Evolutionary conservation across 2,888 invertebrate genomes (phyloP), one percentile per base, ranked within the genome.

Genomic region (Agrochola macilenta): DNA sequence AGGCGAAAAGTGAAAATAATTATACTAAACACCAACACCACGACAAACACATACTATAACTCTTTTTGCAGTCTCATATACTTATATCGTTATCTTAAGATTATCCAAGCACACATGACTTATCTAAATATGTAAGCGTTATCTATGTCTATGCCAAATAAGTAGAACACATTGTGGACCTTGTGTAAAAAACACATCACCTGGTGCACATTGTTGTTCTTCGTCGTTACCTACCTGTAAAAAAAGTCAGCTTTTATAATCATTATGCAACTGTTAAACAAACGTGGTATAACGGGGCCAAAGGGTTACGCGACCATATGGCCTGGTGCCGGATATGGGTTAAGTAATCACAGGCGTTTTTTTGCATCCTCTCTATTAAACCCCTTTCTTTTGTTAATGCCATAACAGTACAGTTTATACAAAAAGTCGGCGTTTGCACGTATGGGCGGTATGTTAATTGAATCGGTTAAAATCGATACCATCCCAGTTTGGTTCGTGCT

Each of bases 291-390:
- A 96, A 96, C 96, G 96, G 96, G 96, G 96, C 95, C 94, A 96
- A 96, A 96, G 96, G 96, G 96, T 96, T 96, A 96, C 88, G 91
- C 82, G 93, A 92, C 94, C 96, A 96, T 95, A 95, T 96, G 96
- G 90, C 88, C 83, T 91, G 90, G 92, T 83, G 92, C 93, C 95
- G 96, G 96, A 96, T 96, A 95, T 95, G 95, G 96, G 96, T 96
- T 96, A 96, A 95, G 91, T 95, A 96, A 96, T 96, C 96, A 96
- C 93, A 91, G 94, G 89, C 84, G 90, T 95, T 95, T 95, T 95
- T 92, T 90, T 93, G 90, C 92, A 91, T 93, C 94, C 93, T 94
- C 87, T 92, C 91, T 91, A 94, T 94, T 93, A 94, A 93, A 86
- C 92, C 93, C 94, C 93, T 93, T 94, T 94, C 92, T 92, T 93